Base-by-base conservation (phyloP, 2,888 invertebrate species). In the Cremastinae sp. region DNA sequence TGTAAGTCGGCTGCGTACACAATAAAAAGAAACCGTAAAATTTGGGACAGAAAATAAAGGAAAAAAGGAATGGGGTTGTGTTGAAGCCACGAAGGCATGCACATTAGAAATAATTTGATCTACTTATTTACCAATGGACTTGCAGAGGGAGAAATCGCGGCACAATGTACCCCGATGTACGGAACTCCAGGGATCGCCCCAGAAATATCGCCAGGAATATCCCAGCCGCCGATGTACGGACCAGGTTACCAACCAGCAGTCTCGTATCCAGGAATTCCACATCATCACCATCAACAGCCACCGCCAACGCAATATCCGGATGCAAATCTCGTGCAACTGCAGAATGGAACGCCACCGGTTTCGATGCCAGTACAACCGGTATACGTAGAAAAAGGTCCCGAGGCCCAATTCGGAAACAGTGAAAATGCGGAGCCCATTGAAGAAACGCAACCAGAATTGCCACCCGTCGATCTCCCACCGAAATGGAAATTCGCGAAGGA, bases 401-500 rank as follows among this genome's bases (percentile, higher is more conserved):
- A 83, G 18, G 73, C 81, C 47, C 81, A 81, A 49, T 83, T 81
- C 14, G n/a, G 80, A n/a, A 66, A 66, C 37, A 71, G 74, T 12
- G 78, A 79, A 16, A 70, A 8, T 1, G 12, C 77, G 8, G 80
- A 79, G 20, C 71, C 79, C 51, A 37, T 69, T 3, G 76, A 75
- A 8, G 71, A 75, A n/a, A 73, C 83, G 4, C 81, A 84, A 55
- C 83, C 84, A 35, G 73, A 75, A 12, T 45, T 76, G 10, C 90
- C 92, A 0, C 91, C 92, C 0, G 91, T 92, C 35, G 92, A 94
- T 81, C 90, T 98, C 72, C 97, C 97, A 0, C 94, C 95, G 0
- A 93, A 95, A 86, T 99, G 98, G 98, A 95, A 96, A 84, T 94
- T 94, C 83, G 95, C 96, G 0, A 92, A 93, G 76, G 97, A 98